Percentiles rank a stretch among this genome's conserved stretches.
Conservation (phyloP, 2,888 invertebrate genomes). For the Tineola bisselliella region DNA sequence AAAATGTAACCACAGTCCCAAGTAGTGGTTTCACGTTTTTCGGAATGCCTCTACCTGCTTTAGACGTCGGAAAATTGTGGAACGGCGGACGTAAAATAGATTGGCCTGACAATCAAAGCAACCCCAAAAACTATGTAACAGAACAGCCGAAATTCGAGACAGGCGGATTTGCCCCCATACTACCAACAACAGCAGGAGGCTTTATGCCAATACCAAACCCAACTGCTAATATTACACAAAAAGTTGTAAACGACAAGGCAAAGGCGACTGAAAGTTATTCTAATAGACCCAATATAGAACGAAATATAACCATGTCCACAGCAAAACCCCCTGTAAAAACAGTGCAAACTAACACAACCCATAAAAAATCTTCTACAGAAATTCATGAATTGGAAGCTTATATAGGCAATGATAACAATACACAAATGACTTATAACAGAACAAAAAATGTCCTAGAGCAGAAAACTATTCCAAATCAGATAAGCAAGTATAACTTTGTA, state of each 20-base stretch:
- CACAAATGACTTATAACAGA: constrained; percentile 50
- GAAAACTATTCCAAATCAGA: constrained; percentile 41
- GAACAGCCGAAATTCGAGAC: constrained; percentile 74
- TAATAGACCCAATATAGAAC: constrained; percentile 29
- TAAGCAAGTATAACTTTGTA: constrained; percentile 54
- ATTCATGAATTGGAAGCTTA: constrained; percentile 55
- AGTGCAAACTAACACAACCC: constrained; percentile 38
- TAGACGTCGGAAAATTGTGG: constrained; percentile 76
- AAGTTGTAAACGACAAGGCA: constrained; percentile 22
- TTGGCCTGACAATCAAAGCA: constrained; percentile 45
- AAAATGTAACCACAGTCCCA: constrained; percentile 53
- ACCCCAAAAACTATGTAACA: constrained; percentile 32
- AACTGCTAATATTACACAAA: constrained; percentile 31
- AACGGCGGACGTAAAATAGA: constrained; percentile 56
- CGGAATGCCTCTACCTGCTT: constrained; percentile 80
- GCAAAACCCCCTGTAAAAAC: constrained; percentile 32
- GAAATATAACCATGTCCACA: constrained; percentile 28
- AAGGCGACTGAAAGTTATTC: constrained; percentile 27
- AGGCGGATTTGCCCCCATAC: constrained; percentile 80
- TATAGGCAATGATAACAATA: constrained; percentile 47
- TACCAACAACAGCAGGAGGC: constrained; percentile 76
- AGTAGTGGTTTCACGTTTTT: constrained; percentile 81
- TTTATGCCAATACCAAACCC: constrained; percentile 73
- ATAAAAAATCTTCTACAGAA: constrained; percentile 52
- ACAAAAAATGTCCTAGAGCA: constrained; percentile 56